Evolutionary conservation across 2,888 invertebrate genomes (phyloP), one percentile per base, ranked within the genome.

Genomic region (Melanchra persicariae): DNA sequence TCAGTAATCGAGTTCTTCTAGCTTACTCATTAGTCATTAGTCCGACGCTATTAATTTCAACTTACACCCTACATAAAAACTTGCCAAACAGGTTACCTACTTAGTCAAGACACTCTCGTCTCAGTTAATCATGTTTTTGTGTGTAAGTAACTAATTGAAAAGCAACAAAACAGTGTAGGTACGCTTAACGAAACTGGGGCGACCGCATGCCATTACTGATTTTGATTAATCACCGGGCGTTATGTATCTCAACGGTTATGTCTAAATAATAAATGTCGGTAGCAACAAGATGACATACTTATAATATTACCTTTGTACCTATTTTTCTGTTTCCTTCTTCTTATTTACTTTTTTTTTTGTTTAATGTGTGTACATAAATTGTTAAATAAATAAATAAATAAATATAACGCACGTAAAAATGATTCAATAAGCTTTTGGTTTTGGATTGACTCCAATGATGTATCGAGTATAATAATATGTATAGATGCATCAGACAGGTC

Each of bases 381-480:
- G n/a, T n/a, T n/a, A n/a, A n/a, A n/a, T n/a, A n/a, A n/a, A n/a
- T n/a, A n/a, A n/a, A n/a, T n/a, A n/a, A n/a, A n/a, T n/a, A n/a
- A n/a, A n/a, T n/a, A n/a, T n/a, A n/a, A n/a, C n/a, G n/a, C n/a
- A n/a, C n/a, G n/a, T 59, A 43, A 57, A 61, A 68, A 62, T 26
- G 0, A 73, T 68, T 60, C 19, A 51, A 79, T 65, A 69, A 55
- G 68, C 74, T 66, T 72, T 85, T 77, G 76, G 63, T 79, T 83
- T 88, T 88, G 87, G 87, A 88, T 78, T 82, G 75, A 72, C 82
- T 89, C 87, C 89, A 89, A 83, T 74, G 64, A 70, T 71, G 79
- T 81, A 79, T 79, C 77, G 79, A 69, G 81, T 70, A 59, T 79
- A 74, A 72, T 73, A n/a, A n/a, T n/a, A n/a, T n/a, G n/a, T n/a